Evolutionary conservation across 2,888 invertebrate species (phyloP).

Genomic region (Lochmaea crataegi): DNA sequence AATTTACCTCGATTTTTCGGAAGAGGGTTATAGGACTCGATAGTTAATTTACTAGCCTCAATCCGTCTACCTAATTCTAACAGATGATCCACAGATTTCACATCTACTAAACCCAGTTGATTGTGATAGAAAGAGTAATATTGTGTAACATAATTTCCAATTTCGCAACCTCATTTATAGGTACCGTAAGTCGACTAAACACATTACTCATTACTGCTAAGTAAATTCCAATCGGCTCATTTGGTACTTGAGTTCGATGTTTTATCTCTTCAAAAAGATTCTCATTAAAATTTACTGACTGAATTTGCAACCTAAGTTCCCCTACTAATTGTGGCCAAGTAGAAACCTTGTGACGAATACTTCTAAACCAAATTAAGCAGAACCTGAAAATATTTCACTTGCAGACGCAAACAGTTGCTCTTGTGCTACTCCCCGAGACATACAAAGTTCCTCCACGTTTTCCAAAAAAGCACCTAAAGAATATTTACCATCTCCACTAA

Average conservation of each 20-base stretch:
- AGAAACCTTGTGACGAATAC: background rate
- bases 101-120: slow-evolving; percentile 36
- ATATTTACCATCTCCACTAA: slow-evolving; percentile 22
- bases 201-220: slow-evolving; percentile 46
- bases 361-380: slow-evolving; percentile 27
- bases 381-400: slow-evolving; percentile 37
- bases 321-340: no score
- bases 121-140: slow-evolving; percentile 42
- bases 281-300: slow-evolving; percentile 17
- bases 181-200: slow-evolving; percentile 41
- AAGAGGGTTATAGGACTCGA: slow-evolving; percentile 3
- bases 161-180: slow-evolving; percentile 30
- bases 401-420: slow-evolving; percentile 37
- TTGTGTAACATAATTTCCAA: slow-evolving; percentile 40
- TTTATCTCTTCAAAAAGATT: slow-evolving; percentile 46
- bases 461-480: slow-evolving; percentile 37
- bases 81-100: slow-evolving; percentile 35
- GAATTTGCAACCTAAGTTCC: no score
- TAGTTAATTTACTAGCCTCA: slow-evolving; percentile 32
- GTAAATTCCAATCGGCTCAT: slow-evolving; percentile 47
- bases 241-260: slow-evolving; percentile 45
- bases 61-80: slow-evolving; percentile 35
- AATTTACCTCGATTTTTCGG: slow-evolving; percentile 3
- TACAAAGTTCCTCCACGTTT: slow-evolving; percentile 31
- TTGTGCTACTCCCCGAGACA: slow-evolving; percentile 29